Evolutionary conservation across 2,888 invertebrate species (phyloP).

Genomic region (Lepeophtheirus nordmannii): DNA sequence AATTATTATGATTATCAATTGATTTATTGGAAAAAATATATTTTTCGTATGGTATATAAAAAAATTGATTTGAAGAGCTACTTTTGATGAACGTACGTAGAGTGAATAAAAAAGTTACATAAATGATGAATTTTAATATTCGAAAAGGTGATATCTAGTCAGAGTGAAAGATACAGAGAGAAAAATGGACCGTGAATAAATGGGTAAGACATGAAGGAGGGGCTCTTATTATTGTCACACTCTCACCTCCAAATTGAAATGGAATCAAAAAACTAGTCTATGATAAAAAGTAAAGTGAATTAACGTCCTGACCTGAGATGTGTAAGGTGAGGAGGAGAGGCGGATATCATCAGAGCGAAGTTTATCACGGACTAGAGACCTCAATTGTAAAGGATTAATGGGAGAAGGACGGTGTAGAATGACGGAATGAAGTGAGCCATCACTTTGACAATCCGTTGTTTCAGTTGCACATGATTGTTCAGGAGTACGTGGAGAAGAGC

Average conservation of each 20-base stretch:
- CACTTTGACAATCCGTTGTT: conserved; percentile 10
- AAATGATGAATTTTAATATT: too few species aligned
- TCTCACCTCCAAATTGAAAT: too few species aligned
- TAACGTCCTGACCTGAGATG: conserved; percentile 27
- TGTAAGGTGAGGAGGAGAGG: conserved; percentile 28
- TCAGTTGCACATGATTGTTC: conserved; percentile 10
- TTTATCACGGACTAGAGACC: conserved; percentile 25
- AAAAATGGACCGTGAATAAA: not conserved
- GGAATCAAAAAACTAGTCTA: too few species aligned
- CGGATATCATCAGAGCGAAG: conserved; percentile 28
- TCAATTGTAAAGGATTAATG: conserved; percentile 7
- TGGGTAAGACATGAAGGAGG: not conserved
- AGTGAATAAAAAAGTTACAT: too few species aligned
- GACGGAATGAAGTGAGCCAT: conserved; percentile 1
- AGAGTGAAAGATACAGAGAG: not conserved
- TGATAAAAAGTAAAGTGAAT: too few species aligned
- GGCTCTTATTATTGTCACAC: too few species aligned
- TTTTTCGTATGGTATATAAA: too few species aligned
- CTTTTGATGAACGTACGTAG: too few species aligned
- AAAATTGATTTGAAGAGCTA: too few species aligned
- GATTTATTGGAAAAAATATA: too few species aligned
- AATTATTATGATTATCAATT: too few species aligned
- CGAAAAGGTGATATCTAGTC: too few species aligned
- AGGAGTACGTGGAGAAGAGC: conserved; percentile 9
- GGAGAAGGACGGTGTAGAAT: conserved; percentile 3